These are phyloP conservation scores for Collichthys lucidus DNA, from an alignment of 2,113 vertebrate genomes.

Conservation along the genomic window DNA sequence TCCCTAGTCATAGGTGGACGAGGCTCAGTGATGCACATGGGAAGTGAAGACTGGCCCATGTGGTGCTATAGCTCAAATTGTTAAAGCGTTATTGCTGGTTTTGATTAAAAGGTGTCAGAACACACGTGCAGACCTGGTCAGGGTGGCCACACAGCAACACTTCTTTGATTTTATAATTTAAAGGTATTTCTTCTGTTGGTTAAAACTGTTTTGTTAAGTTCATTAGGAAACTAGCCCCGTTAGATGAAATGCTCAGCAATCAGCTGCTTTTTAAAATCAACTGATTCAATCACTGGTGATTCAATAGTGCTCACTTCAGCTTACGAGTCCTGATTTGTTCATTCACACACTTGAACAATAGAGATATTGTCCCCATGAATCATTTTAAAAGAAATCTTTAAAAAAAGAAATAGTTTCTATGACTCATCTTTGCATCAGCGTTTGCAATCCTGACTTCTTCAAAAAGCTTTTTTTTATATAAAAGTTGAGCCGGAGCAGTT, in stretches of 20 bases:
- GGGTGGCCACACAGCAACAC: too few relatives aligned
- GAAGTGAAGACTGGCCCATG: too few relatives aligned
- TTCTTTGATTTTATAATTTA: too few relatives aligned
- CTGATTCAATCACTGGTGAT: not conserved
- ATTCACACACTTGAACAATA: too few relatives aligned
- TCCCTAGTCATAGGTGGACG: too few relatives aligned
- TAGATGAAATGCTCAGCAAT: not conserved
- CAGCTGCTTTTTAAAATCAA: not conserved
- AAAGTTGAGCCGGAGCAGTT: not conserved
- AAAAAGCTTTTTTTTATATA: not conserved
- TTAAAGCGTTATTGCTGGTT: too few relatives aligned
- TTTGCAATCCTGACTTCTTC: not conserved
- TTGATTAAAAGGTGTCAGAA: too few relatives aligned
- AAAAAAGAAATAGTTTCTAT: not conserved
- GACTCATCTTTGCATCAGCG: not conserved
- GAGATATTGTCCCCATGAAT: too few relatives aligned
- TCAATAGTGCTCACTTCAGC: not conserved
- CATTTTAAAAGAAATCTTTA: not conserved
- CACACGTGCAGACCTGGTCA: too few relatives aligned
- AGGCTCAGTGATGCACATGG: too few relatives aligned
- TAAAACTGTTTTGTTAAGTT: not conserved
- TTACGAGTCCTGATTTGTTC: not conserved
- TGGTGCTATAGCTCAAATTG: too few relatives aligned
- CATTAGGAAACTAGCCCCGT: not conserved
- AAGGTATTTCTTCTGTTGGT: not conserved